Conservation (phyloP, 2,113 vertebrate species). For the Lanius ludovicianus region DNA sequence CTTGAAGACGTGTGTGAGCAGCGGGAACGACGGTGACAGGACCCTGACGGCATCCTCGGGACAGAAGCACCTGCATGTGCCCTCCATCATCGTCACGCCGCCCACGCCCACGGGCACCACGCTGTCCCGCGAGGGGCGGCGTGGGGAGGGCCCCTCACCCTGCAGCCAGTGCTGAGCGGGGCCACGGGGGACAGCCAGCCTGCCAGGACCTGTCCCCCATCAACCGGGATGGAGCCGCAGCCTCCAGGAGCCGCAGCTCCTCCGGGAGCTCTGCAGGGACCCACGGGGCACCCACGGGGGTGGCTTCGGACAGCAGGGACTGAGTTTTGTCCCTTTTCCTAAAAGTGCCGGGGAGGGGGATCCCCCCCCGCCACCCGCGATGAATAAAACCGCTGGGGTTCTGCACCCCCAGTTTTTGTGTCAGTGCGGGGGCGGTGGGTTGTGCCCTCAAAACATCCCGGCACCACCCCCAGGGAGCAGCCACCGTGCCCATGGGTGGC, state of each 20-base stretch:
- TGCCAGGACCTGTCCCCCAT: not conserved
- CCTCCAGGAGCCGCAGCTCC: not conserved
- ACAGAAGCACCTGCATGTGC: constrained; percentile 63
- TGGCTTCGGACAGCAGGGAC: not conserved
- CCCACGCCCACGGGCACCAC: constrained; percentile 71
- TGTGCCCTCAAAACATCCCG: not conserved
- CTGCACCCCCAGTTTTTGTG: not conserved
- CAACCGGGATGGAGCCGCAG: not conserved
- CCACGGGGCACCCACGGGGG: not conserved
- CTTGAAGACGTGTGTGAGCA: constrained; percentile 71
- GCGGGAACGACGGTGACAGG: not conserved
- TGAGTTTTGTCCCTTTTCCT: not conserved
- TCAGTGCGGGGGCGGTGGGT: not conserved
- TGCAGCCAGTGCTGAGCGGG: not conserved
- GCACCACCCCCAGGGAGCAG: rapidly evolving
- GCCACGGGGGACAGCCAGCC: not conserved
- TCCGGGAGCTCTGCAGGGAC: not conserved
- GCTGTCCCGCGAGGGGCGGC: constrained; percentile 29
- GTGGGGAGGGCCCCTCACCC: not conserved
- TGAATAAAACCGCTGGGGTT: not conserved
- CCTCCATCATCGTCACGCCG: constrained; percentile 78
- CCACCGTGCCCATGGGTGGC: rapidly evolving
- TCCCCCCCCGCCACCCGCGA: rapidly evolving
- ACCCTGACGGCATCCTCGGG: not conserved
- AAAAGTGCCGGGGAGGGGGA: not conserved